Base-by-base conservation (phyloP, 2,888 invertebrate species). In the Philereme vetulata region DNA sequence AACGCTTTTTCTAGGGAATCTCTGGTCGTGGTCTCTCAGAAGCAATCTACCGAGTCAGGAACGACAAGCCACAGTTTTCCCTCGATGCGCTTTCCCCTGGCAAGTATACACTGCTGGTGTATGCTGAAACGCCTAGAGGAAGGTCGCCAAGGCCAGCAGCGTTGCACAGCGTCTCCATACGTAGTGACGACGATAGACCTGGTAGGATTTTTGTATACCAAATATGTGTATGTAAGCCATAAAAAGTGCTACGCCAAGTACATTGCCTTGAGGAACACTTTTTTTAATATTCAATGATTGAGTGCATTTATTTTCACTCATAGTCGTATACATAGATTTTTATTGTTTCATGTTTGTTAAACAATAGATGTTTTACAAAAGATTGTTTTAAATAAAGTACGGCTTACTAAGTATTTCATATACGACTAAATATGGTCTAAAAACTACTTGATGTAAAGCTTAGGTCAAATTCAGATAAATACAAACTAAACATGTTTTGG, bases 111-210 rank as follows among this genome's bases (percentile, higher is more conserved):
- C 93, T 97, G 67, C 92, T 95, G 66, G 95, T 97, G 36, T 97
- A 96, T 81, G 96, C 97, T 21, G 95, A 96, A 71, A 97, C 97
- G 72, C 95, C 96, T 5, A 94, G 95, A 77, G 97, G 97, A 61
- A 93, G 95, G 68, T 97, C 96, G 66, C 95, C 95, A 53, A 80
- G 80, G 67, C 95, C 96, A 2, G 95, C 96, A 58, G 93, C 96
- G 58, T 93, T 97, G 80, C 94, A 94, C 61, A 94, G 94, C 76
- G 93, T 95, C 6, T 80, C 93, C 0, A 85, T 93, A 66, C 71
- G 87, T 45, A 79, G 82, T 46, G 75, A 77, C 0, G 81, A 86
- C 58, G 86, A 91, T 68, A 78, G 78, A 73, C 90, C 91, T 69
- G 90, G 91, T 90, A 69, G 77, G 72, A 67, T 21, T 36, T 35